These are phyloP conservation scores for Yponomeuta plumbellus DNA, from an alignment of 2,888 invertebrate species.

Conservation along the genomic window DNA sequence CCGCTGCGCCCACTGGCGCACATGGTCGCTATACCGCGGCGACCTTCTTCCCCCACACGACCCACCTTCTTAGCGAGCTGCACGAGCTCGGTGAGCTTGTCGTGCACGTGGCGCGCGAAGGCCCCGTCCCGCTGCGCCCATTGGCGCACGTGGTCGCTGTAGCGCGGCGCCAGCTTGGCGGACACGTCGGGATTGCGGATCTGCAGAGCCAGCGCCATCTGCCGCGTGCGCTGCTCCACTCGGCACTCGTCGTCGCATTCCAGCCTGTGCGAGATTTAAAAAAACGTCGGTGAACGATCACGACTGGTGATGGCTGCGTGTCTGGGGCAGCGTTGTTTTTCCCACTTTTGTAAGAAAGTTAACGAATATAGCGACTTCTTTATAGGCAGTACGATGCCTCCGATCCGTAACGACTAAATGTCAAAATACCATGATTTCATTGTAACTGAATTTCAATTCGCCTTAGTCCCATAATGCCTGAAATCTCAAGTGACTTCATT, in stretches of 20 bases:
- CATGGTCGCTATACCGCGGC: constrained; percentile 91
- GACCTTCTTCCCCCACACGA: constrained; percentile 83
- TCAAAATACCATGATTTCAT: too few relatives aligned
- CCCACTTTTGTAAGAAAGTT: too few relatives aligned
- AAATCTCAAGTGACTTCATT: too few relatives aligned
- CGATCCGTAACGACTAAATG: too few relatives aligned
- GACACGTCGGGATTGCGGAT: constrained; percentile 92
- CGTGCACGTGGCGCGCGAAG: constrained; percentile 89
- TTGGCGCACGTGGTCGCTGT: constrained; percentile 89
- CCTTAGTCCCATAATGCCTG: too few relatives aligned
- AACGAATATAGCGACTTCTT: too few relatives aligned
- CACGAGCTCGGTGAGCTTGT: constrained; percentile 89
- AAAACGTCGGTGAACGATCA: too few relatives aligned
- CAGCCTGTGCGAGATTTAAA: constrained; percentile 76
- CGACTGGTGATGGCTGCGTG: too few relatives aligned
- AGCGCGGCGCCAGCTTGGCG: constrained; percentile 88
- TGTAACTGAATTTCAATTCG: too few relatives aligned
- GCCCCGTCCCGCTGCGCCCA: constrained; percentile 88
- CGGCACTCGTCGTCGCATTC: constrained; percentile 97
- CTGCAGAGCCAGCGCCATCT: constrained; percentile 93
- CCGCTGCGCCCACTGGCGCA: constrained; percentile 88
- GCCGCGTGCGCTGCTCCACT: constrained; percentile 89
- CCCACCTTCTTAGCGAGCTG: constrained; percentile 88
- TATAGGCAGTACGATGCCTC: too few relatives aligned
- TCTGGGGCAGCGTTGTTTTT: too few relatives aligned